Base-by-base conservation (phyloP, 64 coral and sea anemone genomes). In the Porites australiensis region DNA sequence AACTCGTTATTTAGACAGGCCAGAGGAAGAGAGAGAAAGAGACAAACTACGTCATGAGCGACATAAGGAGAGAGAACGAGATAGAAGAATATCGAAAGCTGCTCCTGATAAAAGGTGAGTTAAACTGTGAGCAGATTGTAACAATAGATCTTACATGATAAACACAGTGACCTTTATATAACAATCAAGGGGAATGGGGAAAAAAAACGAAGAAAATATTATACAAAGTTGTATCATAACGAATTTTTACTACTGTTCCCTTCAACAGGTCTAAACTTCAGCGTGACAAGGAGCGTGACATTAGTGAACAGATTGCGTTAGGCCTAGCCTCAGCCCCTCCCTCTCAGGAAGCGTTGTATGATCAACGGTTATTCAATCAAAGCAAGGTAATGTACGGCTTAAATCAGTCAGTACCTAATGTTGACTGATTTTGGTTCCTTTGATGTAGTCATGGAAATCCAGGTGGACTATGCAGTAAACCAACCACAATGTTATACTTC, bases 231-330 rank as follows among this genome's bases (percentile, higher is more conserved):
- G 27, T 1, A 37, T 37, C 27, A 37, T 37, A 37, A 37, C 27
- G 27, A 37, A 37, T 37, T 37, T 37, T 37, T 37, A 37, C 27
- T 37, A 1, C 27, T 55, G 22, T n/a, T 13, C 48, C n/a, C 58
- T 82, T 47, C 71, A 73, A 20, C 44, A 96, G 95, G n/a, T 96
- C 98, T n/a, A 99, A 99, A 75, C 79, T 99, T 51, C 94, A 95
- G 62, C 91, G 98, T 72, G 98, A 99, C 79, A 95, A 93, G 64
- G 98, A 99, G 27, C 94, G 98, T 72, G 98, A 99, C 88, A 93
- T 99, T 22, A 99, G 94, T 96, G 98, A 99, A 68, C 91, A 99
- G 86, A 99, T 99, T 89, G 98, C 98, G 63, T 88, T 99, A 22
- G 98, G 98, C 53, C 78, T 93, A 22, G 98, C 98, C 18, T 87